Conservation (phyloP, 2,113 vertebrate genomes). For the Macrotis lagotis region DNA sequence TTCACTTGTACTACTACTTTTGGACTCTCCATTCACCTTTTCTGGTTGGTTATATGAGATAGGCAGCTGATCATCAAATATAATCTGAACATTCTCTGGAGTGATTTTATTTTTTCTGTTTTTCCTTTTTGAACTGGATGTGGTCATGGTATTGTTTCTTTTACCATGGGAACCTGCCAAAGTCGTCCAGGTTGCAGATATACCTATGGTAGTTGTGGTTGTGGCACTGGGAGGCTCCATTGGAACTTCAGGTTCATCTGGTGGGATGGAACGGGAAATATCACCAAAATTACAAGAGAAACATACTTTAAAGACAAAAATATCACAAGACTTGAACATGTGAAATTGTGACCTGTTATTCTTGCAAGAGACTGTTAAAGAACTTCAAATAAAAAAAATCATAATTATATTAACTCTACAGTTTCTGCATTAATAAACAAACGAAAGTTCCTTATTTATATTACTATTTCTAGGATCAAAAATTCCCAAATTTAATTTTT, state of each 20-base stretch:
- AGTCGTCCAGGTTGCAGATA: constrained; percentile 97
- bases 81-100: constrained; percentile 93
- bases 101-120: constrained; percentile 98
- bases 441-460: not conserved
- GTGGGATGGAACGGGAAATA: not conserved
- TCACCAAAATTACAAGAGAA: not conserved
- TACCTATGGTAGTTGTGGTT: constrained; percentile 98
- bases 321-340: not conserved
- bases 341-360: not conserved
- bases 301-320: not conserved
- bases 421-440: not conserved
- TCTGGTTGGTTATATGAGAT: constrained; percentile 96
- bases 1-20: constrained; percentile 95
- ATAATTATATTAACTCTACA: not conserved
- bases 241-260: constrained; percentile 92
- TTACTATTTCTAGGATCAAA: not conserved
- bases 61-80: constrained; percentile 97
- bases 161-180: constrained; percentile 95
- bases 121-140: constrained; percentile 96
- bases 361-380: not conserved
- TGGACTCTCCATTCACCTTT: constrained; percentile 96
- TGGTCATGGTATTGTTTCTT: constrained; percentile 94
- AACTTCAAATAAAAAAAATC: not conserved
- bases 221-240: constrained; percentile 98
- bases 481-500: not conserved